Evolutionary conservation across 2,113 vertebrate genomes (phyloP).

Genomic region (Ciconia maguari): DNA sequence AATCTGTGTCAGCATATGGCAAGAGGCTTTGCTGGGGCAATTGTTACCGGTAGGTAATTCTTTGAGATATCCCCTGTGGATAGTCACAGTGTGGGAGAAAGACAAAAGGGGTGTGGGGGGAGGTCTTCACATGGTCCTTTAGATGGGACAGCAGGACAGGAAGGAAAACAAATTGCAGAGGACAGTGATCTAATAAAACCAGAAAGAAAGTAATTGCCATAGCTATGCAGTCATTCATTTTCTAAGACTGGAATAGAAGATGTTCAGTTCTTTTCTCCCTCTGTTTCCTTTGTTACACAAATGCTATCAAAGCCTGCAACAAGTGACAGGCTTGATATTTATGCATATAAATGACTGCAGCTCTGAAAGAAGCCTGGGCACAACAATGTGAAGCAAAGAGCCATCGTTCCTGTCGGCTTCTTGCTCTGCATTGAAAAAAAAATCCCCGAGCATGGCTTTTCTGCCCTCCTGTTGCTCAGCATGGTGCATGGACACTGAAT

Average conservation of each 20-base stretch:
- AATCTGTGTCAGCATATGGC: background rate
- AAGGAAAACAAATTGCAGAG: slow-evolving; percentile 23
- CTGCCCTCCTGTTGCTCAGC: background rate
- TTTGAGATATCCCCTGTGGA: background rate
- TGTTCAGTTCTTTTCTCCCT: background rate
- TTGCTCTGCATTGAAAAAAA: background rate
- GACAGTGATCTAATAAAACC: slow-evolving; percentile 20
- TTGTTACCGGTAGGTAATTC: background rate
- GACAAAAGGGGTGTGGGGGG: background rate
- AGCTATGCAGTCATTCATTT: background rate
- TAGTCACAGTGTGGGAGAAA: background rate
- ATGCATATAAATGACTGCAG: slow-evolving; percentile 19
- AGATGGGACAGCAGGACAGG: background rate
- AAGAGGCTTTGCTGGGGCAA: background rate
- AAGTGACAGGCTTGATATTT: slow-evolving; percentile 44
- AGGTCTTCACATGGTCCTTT: background rate
- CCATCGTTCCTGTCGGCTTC: background rate
- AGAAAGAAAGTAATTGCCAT: background rate
- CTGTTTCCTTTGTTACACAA: background rate
- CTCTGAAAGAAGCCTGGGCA: slow-evolving; percentile 29
- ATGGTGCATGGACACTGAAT: background rate
- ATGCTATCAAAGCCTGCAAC: slow-evolving; percentile 48
- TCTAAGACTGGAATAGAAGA: background rate
- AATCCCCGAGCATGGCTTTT: background rate
- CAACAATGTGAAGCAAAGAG: slow-evolving; percentile 7